Base-by-base conservation (phyloP, 1,140 invertebrate genomes). In the Drosophila chauvacae region DNA sequence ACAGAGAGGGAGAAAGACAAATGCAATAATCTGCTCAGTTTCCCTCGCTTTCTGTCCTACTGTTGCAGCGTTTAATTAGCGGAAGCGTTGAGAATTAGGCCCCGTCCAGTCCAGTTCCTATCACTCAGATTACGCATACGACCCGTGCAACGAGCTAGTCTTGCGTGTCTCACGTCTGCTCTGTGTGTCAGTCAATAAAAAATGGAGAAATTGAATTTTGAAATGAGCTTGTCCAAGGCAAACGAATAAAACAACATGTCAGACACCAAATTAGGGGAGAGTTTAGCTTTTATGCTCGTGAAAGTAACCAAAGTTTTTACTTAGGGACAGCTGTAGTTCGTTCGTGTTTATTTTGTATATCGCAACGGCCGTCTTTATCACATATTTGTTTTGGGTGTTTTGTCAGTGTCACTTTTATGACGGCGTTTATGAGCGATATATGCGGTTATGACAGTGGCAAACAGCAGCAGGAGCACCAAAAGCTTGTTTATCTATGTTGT, bases 391-490 rank as follows among this genome's bases (percentile, higher is more conserved):
- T 79, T 80, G 62, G 72, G 11, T 73, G 84, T 80, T 87, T 88
- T 83, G 84, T 71, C 72, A 71, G 83, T 60, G 61, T 87, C 78
- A 74, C 72, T 87, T 87, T 87, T 88, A 87, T 87, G 84, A 68
- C 80, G 51, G 72, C 79, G 84, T 83, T 87, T 87, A 87, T 87
- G 84, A 84, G 77, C 84, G 73, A 88, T 87, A 83, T 88, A 66
- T 87, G 83, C 79, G 83, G 83, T 82, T 87, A 87, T 82, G 65
- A 65, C 66, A 65, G 61, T 62, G 55, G 50, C 76, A 80, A 80
- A 57, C 75, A 79, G 60, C 74, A 81, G 39, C 74, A 48, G 23
- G 10, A 28, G 23, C 47, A 48, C 23, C 47, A 79, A 76, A 61
- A 63, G 50, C 76, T 80, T 88, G 84, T 87, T 83, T 87, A 87